Evolutionary conservation across 2,888 invertebrate genomes (phyloP).

Genomic region (Diogma glabrata): DNA sequence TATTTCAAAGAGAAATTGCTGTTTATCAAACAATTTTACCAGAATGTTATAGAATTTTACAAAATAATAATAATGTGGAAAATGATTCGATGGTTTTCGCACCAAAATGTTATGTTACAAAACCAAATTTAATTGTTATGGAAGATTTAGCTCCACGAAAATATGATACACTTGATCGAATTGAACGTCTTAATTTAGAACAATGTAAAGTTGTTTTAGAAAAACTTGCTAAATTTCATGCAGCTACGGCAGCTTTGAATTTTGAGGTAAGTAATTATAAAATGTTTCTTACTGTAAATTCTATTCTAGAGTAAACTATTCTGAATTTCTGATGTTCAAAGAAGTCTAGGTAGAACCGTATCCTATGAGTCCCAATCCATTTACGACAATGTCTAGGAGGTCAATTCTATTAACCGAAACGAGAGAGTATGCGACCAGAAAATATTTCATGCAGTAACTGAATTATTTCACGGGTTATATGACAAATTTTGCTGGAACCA

Average conservation of each 20-base stretch:
- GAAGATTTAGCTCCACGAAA: constrained; percentile 42
- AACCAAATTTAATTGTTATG: constrained; percentile 26
- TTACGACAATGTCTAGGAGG: too few relatives aligned
- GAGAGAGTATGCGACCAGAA: too few relatives aligned
- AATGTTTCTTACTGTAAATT: too few relatives aligned
- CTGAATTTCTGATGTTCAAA: too few relatives aligned
- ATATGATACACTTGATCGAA: constrained; percentile 39
- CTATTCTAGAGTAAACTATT: too few relatives aligned
- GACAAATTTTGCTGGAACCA: too few relatives aligned
- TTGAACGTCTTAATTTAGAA: constrained; percentile 37
- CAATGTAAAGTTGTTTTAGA: constrained; percentile 38
- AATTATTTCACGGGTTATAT: too few relatives aligned
- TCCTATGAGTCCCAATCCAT: too few relatives aligned
- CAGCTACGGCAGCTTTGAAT: constrained; percentile 38
- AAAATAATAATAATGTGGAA: too few relatives aligned
- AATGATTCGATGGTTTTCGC: constrained; percentile 23
- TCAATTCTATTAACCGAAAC: too few relatives aligned
- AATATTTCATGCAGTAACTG: too few relatives aligned
- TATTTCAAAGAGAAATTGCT: constrained; percentile 24
- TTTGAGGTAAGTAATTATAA: constrained; percentile 39
- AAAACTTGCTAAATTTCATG: constrained; percentile 43
- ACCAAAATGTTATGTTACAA: constrained; percentile 20
- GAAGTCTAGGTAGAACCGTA: too few relatives aligned
- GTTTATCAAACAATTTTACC: constrained; percentile 23
- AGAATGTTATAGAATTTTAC: constrained; percentile 20